Evolutionary conservation across 2,113 vertebrate genomes (phyloP), one percentile per base, ranked within the genome.

Genomic region (Apistogramma diplotaenia): DNA sequence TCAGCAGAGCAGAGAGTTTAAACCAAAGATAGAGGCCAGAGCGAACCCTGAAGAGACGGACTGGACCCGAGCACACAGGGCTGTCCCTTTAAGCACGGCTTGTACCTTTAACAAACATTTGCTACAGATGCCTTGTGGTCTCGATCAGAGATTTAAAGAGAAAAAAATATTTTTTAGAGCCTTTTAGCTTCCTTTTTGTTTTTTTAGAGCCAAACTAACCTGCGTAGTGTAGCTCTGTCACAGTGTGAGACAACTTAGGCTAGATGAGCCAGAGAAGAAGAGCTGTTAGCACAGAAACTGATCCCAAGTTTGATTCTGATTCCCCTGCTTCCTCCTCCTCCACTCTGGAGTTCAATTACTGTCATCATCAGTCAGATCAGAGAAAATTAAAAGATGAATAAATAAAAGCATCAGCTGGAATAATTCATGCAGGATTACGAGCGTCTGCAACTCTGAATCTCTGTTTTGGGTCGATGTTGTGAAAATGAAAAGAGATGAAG

Each of bases 21-120:
- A 81, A 84, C 84, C 81, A 87, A 87, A 90, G 75, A 84, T 25
- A 61, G 62, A 43, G 15, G 25, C 12, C 23, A 15, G 21, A 54
- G 13, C 9, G 62, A 18, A 49, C 16, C 5, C 33, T 8, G 33
- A 8, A 35, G 7, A 35, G 40, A 67, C 3, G 5, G 40, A 67
- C 40, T 49, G 62, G 25, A 51, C 16, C n/a, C 6, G 2, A 2
- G 35, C 18, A 40, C 62, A 37, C 59, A 73, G 56, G 58, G 31
- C 79, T 83, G 51, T 85, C 88, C 94, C 90, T 91, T 93, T 93
- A 93, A 93, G 87, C 86, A 92, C 90, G 83, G 92, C 92, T 92
- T 94, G 67, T 90, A 85, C 90, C 94, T 94, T 94, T 92, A 94
- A 91, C 75, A 78, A 93, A 92, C 78, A 70, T 86, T 89, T 84